Evolutionary conservation across 2,888 invertebrate species (phyloP).

Genomic region (Acanthoscelides obtectus): DNA sequence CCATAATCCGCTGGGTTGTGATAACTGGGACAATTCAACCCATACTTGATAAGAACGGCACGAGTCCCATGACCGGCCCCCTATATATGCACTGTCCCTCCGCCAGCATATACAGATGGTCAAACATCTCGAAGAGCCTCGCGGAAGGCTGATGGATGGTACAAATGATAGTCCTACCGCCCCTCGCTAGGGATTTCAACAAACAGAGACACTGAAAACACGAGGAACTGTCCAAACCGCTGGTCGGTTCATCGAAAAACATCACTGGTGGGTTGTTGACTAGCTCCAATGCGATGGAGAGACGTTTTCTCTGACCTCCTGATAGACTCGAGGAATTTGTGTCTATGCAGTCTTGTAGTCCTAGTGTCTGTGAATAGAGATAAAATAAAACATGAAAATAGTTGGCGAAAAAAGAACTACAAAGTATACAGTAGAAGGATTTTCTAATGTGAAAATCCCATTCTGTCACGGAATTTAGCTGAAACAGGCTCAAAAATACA

Average conservation of each 20-base stretch:
- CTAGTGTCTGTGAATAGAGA: neutral
- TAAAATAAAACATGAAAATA: no score
- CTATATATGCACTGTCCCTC: constrained; percentile 93
- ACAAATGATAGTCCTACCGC: constrained; percentile 87
- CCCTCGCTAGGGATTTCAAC: constrained; percentile 81
- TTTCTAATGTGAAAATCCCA: no score
- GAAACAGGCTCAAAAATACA: no score
- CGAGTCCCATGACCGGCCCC: constrained; percentile 75
- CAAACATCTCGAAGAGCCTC: constrained; percentile 92
- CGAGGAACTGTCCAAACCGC: constrained; percentile 90
- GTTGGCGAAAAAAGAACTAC: no score
- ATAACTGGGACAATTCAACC: constrained; percentile 86
- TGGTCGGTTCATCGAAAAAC: constrained; percentile 95
- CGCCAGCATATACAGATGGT: constrained; percentile 83
- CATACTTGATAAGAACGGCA: constrained; percentile 83
- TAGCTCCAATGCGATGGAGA: constrained; percentile 87
- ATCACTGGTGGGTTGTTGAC: constrained; percentile 96
- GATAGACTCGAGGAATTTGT: constrained; percentile 79
- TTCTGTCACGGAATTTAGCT: no score
- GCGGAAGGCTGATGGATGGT: constrained; percentile 97
- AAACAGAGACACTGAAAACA: constrained; percentile 82
- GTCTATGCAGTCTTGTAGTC: constrained; percentile 63
- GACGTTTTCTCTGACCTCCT: constrained; percentile 84
- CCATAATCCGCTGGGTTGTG: constrained; percentile 97
- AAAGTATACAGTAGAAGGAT: no score